phyloP scores from a whole-genome alignment of 2,113 vertebrate species.

The Chionomys nivalis region DNA sequence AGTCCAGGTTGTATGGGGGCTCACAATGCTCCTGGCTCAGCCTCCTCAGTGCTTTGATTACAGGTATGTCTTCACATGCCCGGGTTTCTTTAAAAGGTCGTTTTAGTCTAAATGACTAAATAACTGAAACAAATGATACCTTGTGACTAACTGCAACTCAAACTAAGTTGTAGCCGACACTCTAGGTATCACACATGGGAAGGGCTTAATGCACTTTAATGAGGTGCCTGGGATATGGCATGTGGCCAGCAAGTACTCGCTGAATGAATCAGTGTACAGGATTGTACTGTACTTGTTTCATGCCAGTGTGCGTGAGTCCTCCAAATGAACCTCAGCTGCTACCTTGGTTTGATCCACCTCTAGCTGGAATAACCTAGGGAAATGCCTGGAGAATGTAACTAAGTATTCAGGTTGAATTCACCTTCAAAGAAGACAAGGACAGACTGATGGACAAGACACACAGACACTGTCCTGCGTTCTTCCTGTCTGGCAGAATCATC shows the following conservation, averaged over 20 bases:
- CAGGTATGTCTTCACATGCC: not conserved
- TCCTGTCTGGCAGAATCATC: constrained; percentile 57
- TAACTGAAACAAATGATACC: not conserved
- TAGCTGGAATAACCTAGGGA: not conserved
- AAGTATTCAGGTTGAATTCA: not conserved
- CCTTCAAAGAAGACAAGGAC: not conserved
- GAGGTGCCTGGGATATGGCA: constrained; percentile 15
- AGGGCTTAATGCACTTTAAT: constrained; percentile 22
- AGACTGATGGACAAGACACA: constrained; percentile 40
- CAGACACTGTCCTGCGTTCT: constrained; percentile 11
- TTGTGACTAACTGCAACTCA: not conserved
- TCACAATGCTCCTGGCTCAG: not conserved
- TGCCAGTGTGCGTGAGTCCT: not conserved
- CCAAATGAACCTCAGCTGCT: not conserved
- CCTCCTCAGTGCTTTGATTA: not conserved
- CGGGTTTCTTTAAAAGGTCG: not conserved
- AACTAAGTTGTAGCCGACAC: not conserved
- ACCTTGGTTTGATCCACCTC: not conserved
- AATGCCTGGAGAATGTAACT: not conserved
- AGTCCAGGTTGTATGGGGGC: not conserved
- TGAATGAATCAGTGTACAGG: constrained; percentile 20
- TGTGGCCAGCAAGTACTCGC: constrained; percentile 8
- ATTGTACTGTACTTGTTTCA: constrained; percentile 16
- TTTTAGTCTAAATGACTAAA: constrained; percentile 24
- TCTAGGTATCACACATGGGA: not conserved